Evolutionary conservation across 2,113 vertebrate genomes (phyloP).

Genomic region (Glareola pratincola): DNA sequence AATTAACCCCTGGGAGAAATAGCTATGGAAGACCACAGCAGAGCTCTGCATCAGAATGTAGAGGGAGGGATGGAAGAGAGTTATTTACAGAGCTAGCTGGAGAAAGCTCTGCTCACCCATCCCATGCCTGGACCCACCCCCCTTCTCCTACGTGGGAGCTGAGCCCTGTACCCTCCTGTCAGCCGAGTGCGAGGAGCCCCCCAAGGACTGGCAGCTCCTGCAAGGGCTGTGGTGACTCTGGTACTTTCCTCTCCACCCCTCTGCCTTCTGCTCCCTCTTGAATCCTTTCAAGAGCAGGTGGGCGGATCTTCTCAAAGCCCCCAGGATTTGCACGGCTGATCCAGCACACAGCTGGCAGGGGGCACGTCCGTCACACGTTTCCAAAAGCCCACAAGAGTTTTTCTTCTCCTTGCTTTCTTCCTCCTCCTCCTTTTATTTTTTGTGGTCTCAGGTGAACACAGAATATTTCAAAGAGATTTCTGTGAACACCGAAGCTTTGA

Average conservation of each 20-base stretch:
- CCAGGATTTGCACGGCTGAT: neutral
- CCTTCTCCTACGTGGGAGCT: neutral
- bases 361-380: neutral
- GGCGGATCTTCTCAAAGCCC: neutral
- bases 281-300: neutral
- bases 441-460: neutral
- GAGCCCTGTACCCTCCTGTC: neutral
- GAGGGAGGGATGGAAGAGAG: neutral
- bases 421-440: neutral
- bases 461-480: constrained; percentile 22
- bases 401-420: neutral
- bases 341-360: neutral
- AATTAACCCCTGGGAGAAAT: neutral
- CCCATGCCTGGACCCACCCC: neutral
- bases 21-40: neutral
- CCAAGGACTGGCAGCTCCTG: neutral
- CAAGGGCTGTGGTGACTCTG: neutral
- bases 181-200: accelerated
- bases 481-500: constrained; percentile 3
- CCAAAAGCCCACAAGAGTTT: neutral
- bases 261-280: neutral
- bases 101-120: neutral
- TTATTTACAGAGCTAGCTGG: neutral
- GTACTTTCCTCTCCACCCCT: neutral
- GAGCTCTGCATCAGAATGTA: accelerated